Base-by-base conservation (phyloP, 2,113 vertebrate species). In the Scalopus aquaticus region DNA sequence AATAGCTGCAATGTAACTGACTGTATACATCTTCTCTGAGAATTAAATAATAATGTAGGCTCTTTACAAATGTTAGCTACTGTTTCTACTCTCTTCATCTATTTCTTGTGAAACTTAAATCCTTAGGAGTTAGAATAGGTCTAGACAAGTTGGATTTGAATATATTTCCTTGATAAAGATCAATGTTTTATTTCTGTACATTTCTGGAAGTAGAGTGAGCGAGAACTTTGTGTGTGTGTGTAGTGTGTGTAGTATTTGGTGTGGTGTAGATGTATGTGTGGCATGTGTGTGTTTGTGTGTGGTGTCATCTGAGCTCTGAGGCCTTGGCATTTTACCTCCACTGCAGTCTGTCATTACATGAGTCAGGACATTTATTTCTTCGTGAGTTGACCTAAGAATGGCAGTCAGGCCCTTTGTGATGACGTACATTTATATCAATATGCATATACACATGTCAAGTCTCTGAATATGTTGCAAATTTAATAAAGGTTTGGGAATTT, bases 41-140 rank as follows among this genome's bases (percentile, higher is more conserved):
- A 37, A 93, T 94, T 95, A 94, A 97, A 56, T 90, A 92, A 92
- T n/a, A 93, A 89, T 22, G 49, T 11, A 88, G 24, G 12, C 32
- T 81, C 62, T 82, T 32, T 35, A 56, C 24, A 89, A 88, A 89
- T 82, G 37, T 82, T 91, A 69, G 49, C 44, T 95, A 67, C 54
- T 79, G 44, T 82, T 95, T 87, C 88, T 65, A 84, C 79, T 90
- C 69, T 88, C 58, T 95, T 74, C 7, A 69, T 3, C 32, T 4
- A 60, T 94, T 96, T 28, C 78, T 94, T 91, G 56, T 64, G 16
- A 69, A 78, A 76, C 22, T 77, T 88, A 80, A 96, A 84, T 76
- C 15, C 11, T 85, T 73, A 85, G 19, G 30, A 58, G 80, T 39
- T 85, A 94, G 39, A 84, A 88, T 85, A 84, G 72, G 76, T 81